Evolutionary conservation across 2,113 vertebrate genomes (phyloP).

Genomic region (Tychaedon coryphoeus): DNA sequence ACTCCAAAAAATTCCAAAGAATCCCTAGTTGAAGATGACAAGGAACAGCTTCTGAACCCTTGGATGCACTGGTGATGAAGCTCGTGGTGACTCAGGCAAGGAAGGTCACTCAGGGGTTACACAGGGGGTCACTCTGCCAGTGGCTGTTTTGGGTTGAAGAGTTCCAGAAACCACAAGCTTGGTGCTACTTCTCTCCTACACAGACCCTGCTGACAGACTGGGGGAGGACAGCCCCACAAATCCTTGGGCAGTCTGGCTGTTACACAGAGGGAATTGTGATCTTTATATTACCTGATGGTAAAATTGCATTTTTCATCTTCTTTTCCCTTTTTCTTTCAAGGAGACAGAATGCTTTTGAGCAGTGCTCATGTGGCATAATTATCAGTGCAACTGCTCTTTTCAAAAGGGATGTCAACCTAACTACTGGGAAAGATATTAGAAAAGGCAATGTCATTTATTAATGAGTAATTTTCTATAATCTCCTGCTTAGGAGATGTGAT

Average conservation of each 20-base stretch:
- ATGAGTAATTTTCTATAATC: background rate
- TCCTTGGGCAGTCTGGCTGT: background rate
- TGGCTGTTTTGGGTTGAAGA: background rate
- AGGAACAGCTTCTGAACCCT: background rate
- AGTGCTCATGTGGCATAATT: background rate
- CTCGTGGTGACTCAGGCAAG: background rate
- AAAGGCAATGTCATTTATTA: background rate
- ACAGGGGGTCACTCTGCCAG: accelerated
- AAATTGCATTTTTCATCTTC: background rate
- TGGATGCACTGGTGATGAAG: background rate
- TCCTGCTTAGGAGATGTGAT: background rate
- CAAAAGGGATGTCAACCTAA: background rate
- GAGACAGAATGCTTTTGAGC: background rate
- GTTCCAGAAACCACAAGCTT: background rate
- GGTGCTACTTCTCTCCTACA: background rate
- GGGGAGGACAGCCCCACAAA: background rate
- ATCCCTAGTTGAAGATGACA: background rate
- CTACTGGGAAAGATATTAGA: background rate
- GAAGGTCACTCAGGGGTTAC: background rate
- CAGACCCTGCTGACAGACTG: background rate
- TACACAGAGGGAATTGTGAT: background rate
- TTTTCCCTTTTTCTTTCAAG: background rate
- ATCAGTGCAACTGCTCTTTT: background rate
- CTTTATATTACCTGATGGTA: background rate
- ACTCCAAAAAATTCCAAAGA: background rate